Evolutionary conservation across 1,140 invertebrate genomes (phyloP), one percentile per base, ranked within the genome.

Genomic region (Euura lappo): DNA sequence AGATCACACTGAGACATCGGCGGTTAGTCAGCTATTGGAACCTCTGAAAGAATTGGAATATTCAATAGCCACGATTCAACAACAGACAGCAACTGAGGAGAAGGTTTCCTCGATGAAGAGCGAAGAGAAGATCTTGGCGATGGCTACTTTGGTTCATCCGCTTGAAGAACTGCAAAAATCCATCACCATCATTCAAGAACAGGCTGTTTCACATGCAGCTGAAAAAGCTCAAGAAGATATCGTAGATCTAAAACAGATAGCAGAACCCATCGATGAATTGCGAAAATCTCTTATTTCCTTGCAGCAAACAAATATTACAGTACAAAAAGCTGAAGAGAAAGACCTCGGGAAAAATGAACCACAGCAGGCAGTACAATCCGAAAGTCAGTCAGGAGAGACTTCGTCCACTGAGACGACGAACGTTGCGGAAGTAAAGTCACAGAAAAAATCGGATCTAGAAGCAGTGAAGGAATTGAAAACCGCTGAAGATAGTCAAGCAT

Each of bases 361-460:
- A 44, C 0, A 44, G 8, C 66, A 68, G 44, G 66, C 66, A 42
- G 10, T 42, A 28, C 2, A 42, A 42, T 28, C 28, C 28, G 66
- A 44, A 13, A 7, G 8, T 68, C 13, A 28, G 8, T 10, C 66
- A 8, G 66, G 42, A 4, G 66, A 68, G 42, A 42, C 5, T 60
- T 60, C 13, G 51, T 60, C 75, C 7, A 77, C 74, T 11, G 75
- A 74, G 68, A 72, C 73, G 4, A 72, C 75, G 0, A 73, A 65
- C 43, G 65, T 77, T 45, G 66, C 11, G 11, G 6, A 5, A 67
- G n/a, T 66, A 11, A 71, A 66, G 11, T 67, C 3, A n/a, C 13
- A 67, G 10, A 51, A 76, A 11, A 60, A 45, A 46, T 69, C 71
- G 45, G 60, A 45, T n/a, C 42, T 13, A 43, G 44, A 60, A 71